Evolutionary conservation across 2,888 invertebrate genomes (phyloP).

Genomic region (Trachelus stipa): DNA sequence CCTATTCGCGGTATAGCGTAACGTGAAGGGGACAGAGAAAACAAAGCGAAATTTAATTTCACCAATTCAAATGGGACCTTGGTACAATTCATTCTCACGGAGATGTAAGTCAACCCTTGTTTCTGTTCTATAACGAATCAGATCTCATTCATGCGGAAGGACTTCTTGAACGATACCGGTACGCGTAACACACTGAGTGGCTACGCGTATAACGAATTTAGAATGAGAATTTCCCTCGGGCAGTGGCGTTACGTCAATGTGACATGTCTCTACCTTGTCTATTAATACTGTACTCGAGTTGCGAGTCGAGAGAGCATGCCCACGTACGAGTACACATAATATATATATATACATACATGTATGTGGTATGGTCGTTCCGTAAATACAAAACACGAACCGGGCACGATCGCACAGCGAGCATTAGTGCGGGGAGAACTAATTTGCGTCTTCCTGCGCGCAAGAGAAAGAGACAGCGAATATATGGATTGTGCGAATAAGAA

Average conservation of each 20-base stretch:
- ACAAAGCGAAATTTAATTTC: not conserved
- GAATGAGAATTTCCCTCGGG: constrained; percentile 9
- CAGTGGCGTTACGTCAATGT: constrained; percentile 30
- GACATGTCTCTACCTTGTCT: constrained; percentile 20
- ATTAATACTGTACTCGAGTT: constrained; percentile 25
- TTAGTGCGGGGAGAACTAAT: not conserved
- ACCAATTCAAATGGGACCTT: not conserved
- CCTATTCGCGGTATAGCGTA: not conserved
- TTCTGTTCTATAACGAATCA: not conserved
- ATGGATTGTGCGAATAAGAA: not conserved
- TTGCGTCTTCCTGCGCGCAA: constrained; percentile 2
- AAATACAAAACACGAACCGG: no score
- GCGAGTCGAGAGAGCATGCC: constrained; percentile 7
- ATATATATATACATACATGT: constrained; percentile 12
- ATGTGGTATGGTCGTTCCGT: not conserved
- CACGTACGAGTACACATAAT: constrained; percentile 10
- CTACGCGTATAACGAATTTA: constrained; percentile 14
- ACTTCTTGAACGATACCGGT: not conserved
- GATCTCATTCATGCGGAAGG: not conserved
- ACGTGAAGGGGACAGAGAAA: not conserved
- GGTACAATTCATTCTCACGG: not conserved
- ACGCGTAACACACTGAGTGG: not conserved
- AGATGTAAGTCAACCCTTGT: not conserved
- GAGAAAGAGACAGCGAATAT: constrained; percentile 2
- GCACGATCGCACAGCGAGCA: not conserved